Conservation (phyloP, 2,888 invertebrate species). For the Lamellibrachia satsuma region DNA sequence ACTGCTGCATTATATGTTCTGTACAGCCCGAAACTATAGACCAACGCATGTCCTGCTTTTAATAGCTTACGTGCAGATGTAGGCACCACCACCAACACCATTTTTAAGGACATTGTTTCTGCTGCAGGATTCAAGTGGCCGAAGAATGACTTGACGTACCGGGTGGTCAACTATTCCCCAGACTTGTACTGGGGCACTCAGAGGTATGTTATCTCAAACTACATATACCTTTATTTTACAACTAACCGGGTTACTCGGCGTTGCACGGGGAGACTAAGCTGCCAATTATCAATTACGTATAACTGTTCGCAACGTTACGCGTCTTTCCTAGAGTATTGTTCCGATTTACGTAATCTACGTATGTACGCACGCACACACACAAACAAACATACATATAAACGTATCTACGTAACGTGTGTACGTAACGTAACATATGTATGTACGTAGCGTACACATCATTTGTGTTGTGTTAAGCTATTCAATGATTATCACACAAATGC, state of each 20-base stretch:
- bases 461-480: not conserved
- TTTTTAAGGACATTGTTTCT: not conserved
- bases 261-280: not conserved
- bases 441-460: not conserved
- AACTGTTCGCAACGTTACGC: not conserved
- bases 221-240: not conserved
- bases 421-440: not conserved
- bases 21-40: not conserved
- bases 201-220: slow-evolving; percentile 32
- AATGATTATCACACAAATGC: not conserved
- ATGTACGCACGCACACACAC: not conserved
- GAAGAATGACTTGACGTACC: slow-evolving; percentile 50
- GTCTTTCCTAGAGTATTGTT: no score
- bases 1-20: not conserved
- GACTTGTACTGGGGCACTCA: slow-evolving; percentile 41
- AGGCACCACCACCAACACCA: not conserved
- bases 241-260: no score
- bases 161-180: slow-evolving; percentile 48
- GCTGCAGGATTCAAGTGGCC: slow-evolving; percentile 47
- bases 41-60: no score
- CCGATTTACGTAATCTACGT: not conserved
- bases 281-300: not conserved
- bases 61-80: no score
- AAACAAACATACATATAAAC: not conserved
- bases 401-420: not conserved